Conservation (phyloP, 2,113 vertebrate genomes). For the Cottus gobio region DNA sequence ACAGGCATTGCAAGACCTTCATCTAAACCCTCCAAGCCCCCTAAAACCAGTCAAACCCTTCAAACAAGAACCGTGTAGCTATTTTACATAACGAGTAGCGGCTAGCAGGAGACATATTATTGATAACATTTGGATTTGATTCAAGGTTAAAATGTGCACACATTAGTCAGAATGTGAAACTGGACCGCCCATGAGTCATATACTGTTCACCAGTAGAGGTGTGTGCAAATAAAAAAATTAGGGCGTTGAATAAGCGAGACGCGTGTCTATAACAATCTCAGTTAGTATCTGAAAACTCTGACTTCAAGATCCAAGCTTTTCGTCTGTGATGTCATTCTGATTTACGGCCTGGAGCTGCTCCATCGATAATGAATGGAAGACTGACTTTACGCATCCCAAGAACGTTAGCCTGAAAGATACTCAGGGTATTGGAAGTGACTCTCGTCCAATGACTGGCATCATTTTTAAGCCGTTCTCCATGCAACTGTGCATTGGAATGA, state of each 20-base stretch:
- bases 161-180: background rate
- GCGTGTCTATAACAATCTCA: background rate
- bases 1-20: background rate
- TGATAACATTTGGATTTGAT: background rate
- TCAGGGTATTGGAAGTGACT: conserved; percentile 30
- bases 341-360: conserved; percentile 34
- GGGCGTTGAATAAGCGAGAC: conserved; percentile 1
- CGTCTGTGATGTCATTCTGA: conserved; percentile 46
- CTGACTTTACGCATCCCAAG: conserved; percentile 31
- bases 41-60: conserved; percentile 10
- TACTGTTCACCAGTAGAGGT: conserved; percentile 1
- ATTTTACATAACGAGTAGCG: background rate
- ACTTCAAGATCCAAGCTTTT: conserved; percentile 43
- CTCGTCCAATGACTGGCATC: background rate
- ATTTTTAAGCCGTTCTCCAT: conserved; percentile 23
- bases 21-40: conserved; percentile 11
- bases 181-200: background rate
- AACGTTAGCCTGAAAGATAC: conserved; percentile 41
- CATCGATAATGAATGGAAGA: conserved; percentile 49
- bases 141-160: background rate
- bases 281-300: conserved; percentile 13
- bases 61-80: background rate
- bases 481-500: conserved; percentile 27
- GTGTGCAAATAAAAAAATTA: conserved; percentile 3
- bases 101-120: background rate